Base-by-base conservation (phyloP, 1,140 invertebrate genomes). In the Pseudobourletiella spinata region DNA sequence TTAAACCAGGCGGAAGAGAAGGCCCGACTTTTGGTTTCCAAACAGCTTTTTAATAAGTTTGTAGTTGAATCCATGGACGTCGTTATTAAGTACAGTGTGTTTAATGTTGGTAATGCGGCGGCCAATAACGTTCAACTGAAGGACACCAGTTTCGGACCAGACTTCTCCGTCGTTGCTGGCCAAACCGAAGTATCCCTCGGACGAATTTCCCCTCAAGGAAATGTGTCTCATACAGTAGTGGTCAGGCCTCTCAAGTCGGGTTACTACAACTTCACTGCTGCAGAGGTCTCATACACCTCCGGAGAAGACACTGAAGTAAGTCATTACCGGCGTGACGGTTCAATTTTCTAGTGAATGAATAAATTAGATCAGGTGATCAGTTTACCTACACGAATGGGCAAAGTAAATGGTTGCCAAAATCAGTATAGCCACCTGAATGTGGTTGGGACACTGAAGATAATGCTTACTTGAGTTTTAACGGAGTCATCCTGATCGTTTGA, bases 1-100 rank as follows among this genome's bases (percentile, higher is more conserved):
- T 26, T 25, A 6, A 25, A 26, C n/a, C 4, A 14, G 14, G 22
- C 25, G 54, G 60, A 62, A 28, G 80, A 79, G 29, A 73, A 81
- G 51, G 87, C 89, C 18, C 81, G 83, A 67, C 75, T 92, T 44
- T 76, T 92, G 51, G 83, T 91, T 16, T 88, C 87, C 2, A 92
- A 92, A 77, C 87, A 90, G 77, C 86, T 98, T 71, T 80, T 98
- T n/a, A 98, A 98, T 72, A 94, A 90, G 79, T 98, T 97, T 75
- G 79, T 98, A 55, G 95, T 99, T n/a, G 95, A 99, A 81, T 87
- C 89, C 73, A 92, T 93, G 85, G 95, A 99, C 75, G 86, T 98
- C 70, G 82, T 98, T 69, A 86, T 98, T 42, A 91, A 95, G 77
- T 88, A 84, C 70, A 77, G 74, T 58, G 74, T 84, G 32, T 82